Evolutionary conservation across 2,888 invertebrate genomes (phyloP), one percentile per base, ranked within the genome.

Genomic region (Panopea generosa): DNA sequence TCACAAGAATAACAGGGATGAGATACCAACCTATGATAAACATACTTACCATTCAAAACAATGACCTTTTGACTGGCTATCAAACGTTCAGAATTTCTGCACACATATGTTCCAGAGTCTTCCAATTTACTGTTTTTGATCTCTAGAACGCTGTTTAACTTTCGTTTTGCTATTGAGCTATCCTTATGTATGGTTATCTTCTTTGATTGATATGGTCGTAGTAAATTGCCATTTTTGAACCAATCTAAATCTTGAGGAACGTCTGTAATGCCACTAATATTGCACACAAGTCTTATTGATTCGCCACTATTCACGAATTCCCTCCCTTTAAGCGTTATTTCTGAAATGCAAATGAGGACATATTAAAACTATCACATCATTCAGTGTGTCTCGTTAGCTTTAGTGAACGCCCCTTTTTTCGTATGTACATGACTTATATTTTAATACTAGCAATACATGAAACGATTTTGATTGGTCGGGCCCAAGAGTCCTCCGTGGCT

Each of bases 41-140:
- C 7, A 53, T 40, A 66, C 79, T 63, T 60, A 82, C 82, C 79
- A 67, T 77, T 79, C 52, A 82, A 66, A 45, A 82, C 77, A 26
- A 66, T 62, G 6, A 82, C 77, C 53, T 71, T 69, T n/a, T 71
- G 74, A 63, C 74, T 79, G 18, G 71, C 74, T 59, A 82, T 69
- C 18, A 74, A 50, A 33, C 59, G 29, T 52, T 73, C 75, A 2
- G 83, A 83, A 59, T 67, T 77, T 40, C 77, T 66, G 60, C 83
- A 83, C 62, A 83, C 69, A 60, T 83, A 83, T 52, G 65, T 77
- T 1, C 80, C 83, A 18, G 72, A 63, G 45, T 83, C 83, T 6
- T 60, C 70, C n/a, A 49, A 20, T 27, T 61, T 70, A 29, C 77
- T 75, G 40, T 77, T 55, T 47, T 47, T 29, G 50, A 83, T 77